These are phyloP conservation scores for Deladenus siricidicola DNA, from an alignment of 2,888 invertebrate genomes.

Conservation along the genomic window DNA sequence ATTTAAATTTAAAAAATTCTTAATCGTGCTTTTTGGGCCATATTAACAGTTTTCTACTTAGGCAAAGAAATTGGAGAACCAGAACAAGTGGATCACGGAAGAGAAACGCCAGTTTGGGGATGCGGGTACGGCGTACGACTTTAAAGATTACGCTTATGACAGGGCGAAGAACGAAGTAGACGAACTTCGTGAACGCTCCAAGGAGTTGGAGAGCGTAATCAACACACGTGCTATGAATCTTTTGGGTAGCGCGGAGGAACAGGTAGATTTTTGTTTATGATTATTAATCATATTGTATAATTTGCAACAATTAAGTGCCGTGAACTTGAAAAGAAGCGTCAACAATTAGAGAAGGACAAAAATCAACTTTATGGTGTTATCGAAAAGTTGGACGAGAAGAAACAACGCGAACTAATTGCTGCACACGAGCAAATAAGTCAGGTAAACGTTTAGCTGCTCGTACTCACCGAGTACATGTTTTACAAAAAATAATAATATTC, in stretches of 20 bases:
- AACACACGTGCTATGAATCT: constrained; percentile 24
- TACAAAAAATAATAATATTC: neutral
- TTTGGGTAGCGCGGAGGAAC: constrained; percentile 27
- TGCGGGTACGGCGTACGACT: constrained; percentile 57
- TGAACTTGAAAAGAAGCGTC: constrained; percentile 66
- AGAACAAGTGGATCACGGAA: constrained; percentile 68
- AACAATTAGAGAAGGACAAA: constrained; percentile 69
- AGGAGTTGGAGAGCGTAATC: constrained; percentile 22
- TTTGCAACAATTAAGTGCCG: constrained; percentile 58
- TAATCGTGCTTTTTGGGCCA: no score
- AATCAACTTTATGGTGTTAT: constrained; percentile 71
- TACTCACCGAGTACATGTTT: neutral
- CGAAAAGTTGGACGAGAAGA: constrained; percentile 78
- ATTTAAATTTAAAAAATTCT: no score
- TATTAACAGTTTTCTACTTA: no score
- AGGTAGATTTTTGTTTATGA: constrained; percentile 14
- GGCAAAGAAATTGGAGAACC: constrained; percentile 11
- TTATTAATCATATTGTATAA: no score
- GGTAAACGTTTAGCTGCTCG: constrained; percentile 44
- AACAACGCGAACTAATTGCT: constrained; percentile 69
- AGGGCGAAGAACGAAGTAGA: constrained; percentile 22
- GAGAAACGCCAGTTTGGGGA: constrained; percentile 71
- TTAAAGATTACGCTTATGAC: constrained; percentile 36
- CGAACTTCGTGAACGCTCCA: constrained; percentile 10
- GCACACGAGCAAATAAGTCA: constrained; percentile 78